phyloP scores from a whole-genome alignment of 1,140 invertebrate genomes.

The Megalopta genalis region DNA sequence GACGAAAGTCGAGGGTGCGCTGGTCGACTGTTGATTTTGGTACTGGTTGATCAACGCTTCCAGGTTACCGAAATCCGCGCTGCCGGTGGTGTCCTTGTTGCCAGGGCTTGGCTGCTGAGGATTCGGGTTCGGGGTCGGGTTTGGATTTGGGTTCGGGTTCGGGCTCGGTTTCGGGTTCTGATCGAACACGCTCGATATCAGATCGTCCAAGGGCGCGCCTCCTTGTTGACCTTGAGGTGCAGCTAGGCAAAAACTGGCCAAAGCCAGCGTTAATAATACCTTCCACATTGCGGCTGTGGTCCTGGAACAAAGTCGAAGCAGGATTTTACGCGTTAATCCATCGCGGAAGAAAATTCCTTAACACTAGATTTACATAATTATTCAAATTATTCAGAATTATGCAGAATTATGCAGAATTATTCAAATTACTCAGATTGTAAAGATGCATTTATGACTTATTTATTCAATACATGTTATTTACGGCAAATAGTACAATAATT shows the following conservation, averaged over 20 bases:
- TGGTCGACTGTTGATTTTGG: neutral
- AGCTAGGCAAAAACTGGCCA: conserved; percentile 18
- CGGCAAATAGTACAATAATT: no score
- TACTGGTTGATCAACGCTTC: conserved; percentile 48
- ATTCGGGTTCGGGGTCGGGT: no score
- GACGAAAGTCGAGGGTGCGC: conserved; percentile 14
- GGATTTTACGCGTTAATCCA: no score
- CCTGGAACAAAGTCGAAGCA: neutral
- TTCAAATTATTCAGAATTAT: no score
- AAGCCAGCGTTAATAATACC: conserved; percentile 10
- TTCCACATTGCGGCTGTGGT: conserved; percentile 18
- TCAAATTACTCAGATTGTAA: no score
- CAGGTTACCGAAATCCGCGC: conserved; percentile 15
- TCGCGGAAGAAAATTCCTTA: no score
- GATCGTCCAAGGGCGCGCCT: neutral
- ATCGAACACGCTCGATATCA: conserved; percentile 1
- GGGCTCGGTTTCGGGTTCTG: no score
- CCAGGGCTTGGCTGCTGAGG: neutral
- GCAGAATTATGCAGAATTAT: no score
- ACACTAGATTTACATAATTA: no score
- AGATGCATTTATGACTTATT: no score
- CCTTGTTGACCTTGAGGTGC: conserved; percentile 23
- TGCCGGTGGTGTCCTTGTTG: neutral
- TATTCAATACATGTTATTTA: no score
- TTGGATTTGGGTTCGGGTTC: no score